Evolutionary conservation across 2,113 vertebrate species (phyloP), one percentile per base, ranked within the genome.

Genomic region (Ochotona princeps): DNA sequence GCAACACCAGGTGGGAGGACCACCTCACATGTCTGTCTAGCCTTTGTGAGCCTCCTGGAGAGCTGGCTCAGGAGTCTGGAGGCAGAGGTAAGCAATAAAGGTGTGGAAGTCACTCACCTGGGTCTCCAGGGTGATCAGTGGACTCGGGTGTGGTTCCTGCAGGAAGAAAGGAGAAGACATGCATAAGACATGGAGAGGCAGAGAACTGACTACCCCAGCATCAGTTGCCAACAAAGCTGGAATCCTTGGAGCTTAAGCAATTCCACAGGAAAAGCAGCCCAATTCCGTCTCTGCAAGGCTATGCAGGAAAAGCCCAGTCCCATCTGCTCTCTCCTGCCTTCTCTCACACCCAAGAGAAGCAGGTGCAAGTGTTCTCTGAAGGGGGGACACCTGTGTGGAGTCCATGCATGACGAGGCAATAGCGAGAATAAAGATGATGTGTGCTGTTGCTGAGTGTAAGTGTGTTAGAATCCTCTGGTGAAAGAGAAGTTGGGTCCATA

Each of bases 141-240:
- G 98, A 94, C 96, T 98, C 9, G 96, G 96, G 75, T 97, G 97
- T 51, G 97, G 96, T 21, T 97, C 97, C 97, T 98, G 93, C 54
- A 76, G 95, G 84, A 54, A 79, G 90, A 95, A 90, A 97, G 73
- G 90, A 95, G 49, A 87, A 89, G 84, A 76, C 5, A 8, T 26
- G 9, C 0, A 0, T 96, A 76, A 95, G 69, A 4, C 23, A 5
- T 14, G 65, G 20, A 13, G 13, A 11, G 35, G 2, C 1, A 63
- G 30, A 25, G 5, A 70, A 47, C 30, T 9, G 18, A 15, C 25
- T 17, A 23, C 14, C 23, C 14, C 21, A 18, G 9, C 35, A 20
- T 3, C 6, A 0, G 51, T 81, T 51, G 15, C 57, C 25, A 60
- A 13, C 47, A 47, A 32, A 32, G 84, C 30, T 30, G 26, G 6